These are phyloP conservation scores for Meandrina meandrites DNA, from an alignment of 92 coral and sea anemone genomes.

Conservation along the genomic window DNA sequence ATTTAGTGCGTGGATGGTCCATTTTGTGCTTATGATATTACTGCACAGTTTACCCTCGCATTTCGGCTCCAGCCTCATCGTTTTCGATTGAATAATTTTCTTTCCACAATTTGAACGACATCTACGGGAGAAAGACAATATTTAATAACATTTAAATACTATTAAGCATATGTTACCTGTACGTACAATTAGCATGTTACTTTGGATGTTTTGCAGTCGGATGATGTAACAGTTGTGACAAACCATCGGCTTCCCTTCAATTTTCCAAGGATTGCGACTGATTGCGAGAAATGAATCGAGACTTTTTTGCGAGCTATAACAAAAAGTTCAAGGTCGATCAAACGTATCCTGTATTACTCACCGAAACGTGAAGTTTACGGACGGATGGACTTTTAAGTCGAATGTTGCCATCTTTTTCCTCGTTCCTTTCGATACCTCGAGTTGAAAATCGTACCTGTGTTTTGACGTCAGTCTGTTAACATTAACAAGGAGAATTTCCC, in stretches of 20 bases:
- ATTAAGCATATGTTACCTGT: too few species aligned
- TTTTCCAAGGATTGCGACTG: too few species aligned
- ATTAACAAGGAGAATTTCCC: background rate
- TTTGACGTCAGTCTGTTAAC: constrained; percentile 4
- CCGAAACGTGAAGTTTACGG: constrained; percentile 37
- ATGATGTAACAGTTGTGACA: too few species aligned
- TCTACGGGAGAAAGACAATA: background rate
- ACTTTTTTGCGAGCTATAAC: too few species aligned
- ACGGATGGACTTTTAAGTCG: constrained; percentile 5
- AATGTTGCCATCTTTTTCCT: background rate
- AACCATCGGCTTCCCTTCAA: too few species aligned
- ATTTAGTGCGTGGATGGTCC: background rate
- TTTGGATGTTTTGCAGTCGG: too few species aligned
- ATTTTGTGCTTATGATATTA: background rate
- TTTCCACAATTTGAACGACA: constrained; percentile 16
- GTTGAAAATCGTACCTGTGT: background rate
- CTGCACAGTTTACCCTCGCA: constrained; percentile 30
- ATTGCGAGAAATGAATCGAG: too few species aligned
- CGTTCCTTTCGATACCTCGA: constrained; percentile 12
- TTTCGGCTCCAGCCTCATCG: constrained; percentile 9
- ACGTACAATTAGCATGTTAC: too few species aligned
- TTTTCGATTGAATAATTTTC: constrained; percentile 26
- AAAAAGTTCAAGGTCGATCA: too few species aligned
- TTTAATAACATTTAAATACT: background rate
- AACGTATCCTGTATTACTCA: background rate